Base-by-base conservation (phyloP, 1,140 invertebrate genomes). In the Paralvinella palmiformis region DNA sequence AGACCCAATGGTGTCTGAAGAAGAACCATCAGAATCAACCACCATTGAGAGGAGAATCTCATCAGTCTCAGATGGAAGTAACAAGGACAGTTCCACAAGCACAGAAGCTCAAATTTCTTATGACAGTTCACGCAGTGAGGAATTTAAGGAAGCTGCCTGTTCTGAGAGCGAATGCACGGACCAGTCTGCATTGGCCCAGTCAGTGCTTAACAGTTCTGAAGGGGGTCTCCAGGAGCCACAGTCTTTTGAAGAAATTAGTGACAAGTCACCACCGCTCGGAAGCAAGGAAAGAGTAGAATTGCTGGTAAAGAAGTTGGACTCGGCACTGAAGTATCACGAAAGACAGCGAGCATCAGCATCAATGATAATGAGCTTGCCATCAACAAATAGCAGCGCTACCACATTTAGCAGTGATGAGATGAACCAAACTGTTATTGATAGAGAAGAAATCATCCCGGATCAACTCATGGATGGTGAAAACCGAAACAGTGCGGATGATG, bases 381-480 rank as follows among this genome's bases (percentile, higher is more conserved):
- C 48, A 13, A 52, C 3, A 22, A 52, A 29, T 52, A 52, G 48
- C n/a, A 52, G 48, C 17, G 48, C 24, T 7, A 5, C 48, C 1
- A 52, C 48, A 52, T n/a, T 52, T 22, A 52, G 48, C 48, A 52
- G 48, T 13, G 48, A 52, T 29, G 48, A 52, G 48, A 52, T 52
- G 48, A 52, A 52, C n/a, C 48, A 52, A 29, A 52, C 48, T n/a
- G 48, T 52, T 7, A 52, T 52, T 17, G 48, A 22, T n/a, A 52
- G 31, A 29, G 4, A 22, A 4, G 48, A 52, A 7, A 52, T 22
- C 31, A 27, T 4, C 24, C 48, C 48, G 7, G n/a, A n/a, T n/a
- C n/a, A n/a, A n/a, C n/a, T n/a, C n/a, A n/a, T n/a, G n/a, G n/a
- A n/a, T n/a, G n/a, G n/a, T n/a, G n/a, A n/a, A n/a, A n/a, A n/a